Percentiles rank a stretch among this genome's conserved stretches.
Evolutionary conservation across 2,113 vertebrate genomes (phyloP).

Genomic region (Varanus salvator): DNA sequence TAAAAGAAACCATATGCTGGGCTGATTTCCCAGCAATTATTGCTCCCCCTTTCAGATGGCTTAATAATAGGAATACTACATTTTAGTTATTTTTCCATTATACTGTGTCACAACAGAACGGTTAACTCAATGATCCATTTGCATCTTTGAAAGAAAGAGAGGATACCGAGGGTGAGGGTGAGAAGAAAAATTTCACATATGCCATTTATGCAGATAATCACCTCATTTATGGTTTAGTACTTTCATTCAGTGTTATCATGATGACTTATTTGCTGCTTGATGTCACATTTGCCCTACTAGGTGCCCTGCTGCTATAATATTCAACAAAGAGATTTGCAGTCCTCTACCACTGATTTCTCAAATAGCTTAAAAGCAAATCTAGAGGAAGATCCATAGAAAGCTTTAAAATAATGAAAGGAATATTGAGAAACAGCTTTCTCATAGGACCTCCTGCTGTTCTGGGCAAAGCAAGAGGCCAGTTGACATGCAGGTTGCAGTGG

Average conservation of each 20-base stretch:
- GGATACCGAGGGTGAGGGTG: constrained; percentile 20
- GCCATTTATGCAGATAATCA: constrained; percentile 29
- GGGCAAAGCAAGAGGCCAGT: not conserved
- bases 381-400: not conserved
- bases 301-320: constrained; percentile 27
- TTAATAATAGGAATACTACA: constrained; percentile 34
- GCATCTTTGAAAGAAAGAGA: constrained; percentile 50
- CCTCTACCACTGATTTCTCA: constrained; percentile 39
- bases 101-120: constrained; percentile 42
- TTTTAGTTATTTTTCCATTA: constrained; percentile 50
- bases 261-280: constrained; percentile 49
- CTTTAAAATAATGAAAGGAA: not conserved
- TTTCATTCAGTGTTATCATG: constrained; percentile 47
- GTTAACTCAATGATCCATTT: constrained; percentile 39
- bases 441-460: not conserved
- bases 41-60: constrained; percentile 14
- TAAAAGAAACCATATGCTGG: constrained; percentile 23
- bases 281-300: constrained; percentile 46
- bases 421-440: not conserved
- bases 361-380: not conserved
- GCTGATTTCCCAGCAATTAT: constrained; percentile 44
- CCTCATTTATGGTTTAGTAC: constrained; percentile 50
- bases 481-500: too few relatives aligned
- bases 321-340: constrained; percentile 40
- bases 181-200: constrained; percentile 13